Conservation (phyloP, 2,888 invertebrate genomes). For the Mactromeris polynyma region DNA sequence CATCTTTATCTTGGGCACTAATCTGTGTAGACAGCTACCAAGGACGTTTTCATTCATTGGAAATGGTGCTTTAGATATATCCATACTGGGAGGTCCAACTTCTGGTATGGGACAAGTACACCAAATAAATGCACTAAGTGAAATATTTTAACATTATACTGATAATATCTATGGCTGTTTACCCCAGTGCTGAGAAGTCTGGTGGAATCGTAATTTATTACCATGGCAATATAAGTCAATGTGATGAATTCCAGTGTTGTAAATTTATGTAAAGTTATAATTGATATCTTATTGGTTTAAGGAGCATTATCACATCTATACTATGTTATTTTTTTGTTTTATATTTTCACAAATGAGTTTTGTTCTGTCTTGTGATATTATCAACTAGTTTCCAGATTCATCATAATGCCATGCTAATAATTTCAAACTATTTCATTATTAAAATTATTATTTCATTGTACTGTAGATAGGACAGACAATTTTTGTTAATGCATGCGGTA, state of each 20-base stretch:
- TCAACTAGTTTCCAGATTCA: not conserved
- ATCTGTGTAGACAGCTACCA: slow-evolving; percentile 39
- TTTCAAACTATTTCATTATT: not conserved
- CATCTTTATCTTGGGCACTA: slow-evolving; percentile 36
- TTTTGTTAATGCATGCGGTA: no score
- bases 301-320: not conserved
- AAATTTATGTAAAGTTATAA: not conserved
- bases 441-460: not conserved
- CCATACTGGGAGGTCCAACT: slow-evolving; percentile 29
- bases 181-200: not conserved
- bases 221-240: not conserved
- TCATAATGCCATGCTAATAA: not conserved
- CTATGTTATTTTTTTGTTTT: not conserved
- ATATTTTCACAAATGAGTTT: not conserved
- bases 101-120: not conserved
- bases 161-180: not conserved
- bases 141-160: not conserved
- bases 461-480: no score
- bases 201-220: slow-evolving; percentile 6
- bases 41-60: slow-evolving; percentile 16
- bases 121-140: slow-evolving; percentile 1
- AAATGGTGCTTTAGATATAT: not conserved
- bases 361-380: not conserved
- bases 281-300: not conserved
- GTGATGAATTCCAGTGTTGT: not conserved